Conservation (phyloP, 2,113 vertebrate genomes). For the Rhabdomys dilectus region DNA sequence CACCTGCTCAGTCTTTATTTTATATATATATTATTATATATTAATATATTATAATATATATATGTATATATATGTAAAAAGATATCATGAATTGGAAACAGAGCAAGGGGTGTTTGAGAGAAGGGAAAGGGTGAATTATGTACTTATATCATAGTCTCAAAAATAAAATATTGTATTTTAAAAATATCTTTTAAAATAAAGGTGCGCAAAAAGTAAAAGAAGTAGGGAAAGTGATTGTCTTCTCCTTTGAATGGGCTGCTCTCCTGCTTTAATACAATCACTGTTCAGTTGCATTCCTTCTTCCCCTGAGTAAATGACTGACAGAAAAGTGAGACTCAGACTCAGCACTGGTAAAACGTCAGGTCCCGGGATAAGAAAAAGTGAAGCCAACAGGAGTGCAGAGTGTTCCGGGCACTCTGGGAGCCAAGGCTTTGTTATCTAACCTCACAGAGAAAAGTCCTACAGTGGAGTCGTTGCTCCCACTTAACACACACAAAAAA, state of each 20-base stretch:
- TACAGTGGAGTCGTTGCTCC: background rate
- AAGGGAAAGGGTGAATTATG: background rate
- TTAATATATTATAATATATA: background rate
- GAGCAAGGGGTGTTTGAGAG: background rate
- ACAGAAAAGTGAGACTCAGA: background rate
- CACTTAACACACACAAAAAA: constrained; percentile 15
- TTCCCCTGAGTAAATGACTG: background rate
- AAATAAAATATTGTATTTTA: background rate
- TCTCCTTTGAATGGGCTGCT: background rate
- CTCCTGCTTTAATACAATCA: background rate
- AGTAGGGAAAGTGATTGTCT: background rate
- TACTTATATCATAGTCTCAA: background rate
- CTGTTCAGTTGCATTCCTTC: background rate
- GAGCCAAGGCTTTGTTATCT: background rate
- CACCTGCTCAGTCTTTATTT: background rate
- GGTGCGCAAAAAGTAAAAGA: background rate
- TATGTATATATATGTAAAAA: background rate
- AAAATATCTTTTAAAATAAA: background rate
- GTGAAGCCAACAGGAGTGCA: background rate
- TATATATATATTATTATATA: background rate
- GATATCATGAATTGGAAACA: background rate
- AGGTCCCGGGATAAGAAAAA: background rate
- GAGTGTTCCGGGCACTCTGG: background rate
- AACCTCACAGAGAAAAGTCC: constrained; percentile 4
- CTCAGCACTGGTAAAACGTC: background rate